These are phyloP conservation scores for Temnothorax rugatulus DNA, from an alignment of 2,888 invertebrate species.

Conservation along the genomic window DNA sequence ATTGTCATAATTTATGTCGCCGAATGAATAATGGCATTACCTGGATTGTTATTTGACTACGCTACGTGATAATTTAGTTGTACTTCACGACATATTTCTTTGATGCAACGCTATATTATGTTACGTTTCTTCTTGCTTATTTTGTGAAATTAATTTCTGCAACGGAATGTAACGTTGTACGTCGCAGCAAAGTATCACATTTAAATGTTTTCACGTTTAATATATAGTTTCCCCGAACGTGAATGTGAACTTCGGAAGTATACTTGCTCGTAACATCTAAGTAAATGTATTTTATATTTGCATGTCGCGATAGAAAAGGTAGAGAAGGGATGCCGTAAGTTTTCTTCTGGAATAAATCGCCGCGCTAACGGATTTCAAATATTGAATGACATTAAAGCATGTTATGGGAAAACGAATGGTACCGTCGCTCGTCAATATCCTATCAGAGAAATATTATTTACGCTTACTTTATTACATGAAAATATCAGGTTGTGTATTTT, in stretches of 20 bases:
- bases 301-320: conserved; percentile 6
- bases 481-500: not conserved
- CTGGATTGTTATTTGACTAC: not conserved
- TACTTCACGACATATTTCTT: not conserved
- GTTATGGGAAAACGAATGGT: conserved; percentile 29
- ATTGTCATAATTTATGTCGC: conserved; percentile 34
- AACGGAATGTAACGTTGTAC: not conserved
- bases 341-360: conserved; percentile 34
- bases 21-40: conserved; percentile 19
- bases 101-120: not conserved
- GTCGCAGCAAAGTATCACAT: not conserved
- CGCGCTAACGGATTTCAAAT: conserved; percentile 42
- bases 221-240: conserved; percentile 17
- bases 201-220: conserved; percentile 4
- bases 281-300: conserved; percentile 38
- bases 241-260: conserved; percentile 21
- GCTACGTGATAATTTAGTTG: conserved; percentile 24
- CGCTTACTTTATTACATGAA: conserved; percentile 1
- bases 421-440: not conserved
- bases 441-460: not conserved
- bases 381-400: conserved; percentile 33
- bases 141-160: conserved; percentile 32
- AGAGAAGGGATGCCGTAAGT: not conserved
- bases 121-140: conserved; percentile 1
- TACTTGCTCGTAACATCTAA: conserved; percentile 20